Base-by-base conservation (phyloP, 1,140 invertebrate genomes). In the Choristoneura fumiferana region DNA sequence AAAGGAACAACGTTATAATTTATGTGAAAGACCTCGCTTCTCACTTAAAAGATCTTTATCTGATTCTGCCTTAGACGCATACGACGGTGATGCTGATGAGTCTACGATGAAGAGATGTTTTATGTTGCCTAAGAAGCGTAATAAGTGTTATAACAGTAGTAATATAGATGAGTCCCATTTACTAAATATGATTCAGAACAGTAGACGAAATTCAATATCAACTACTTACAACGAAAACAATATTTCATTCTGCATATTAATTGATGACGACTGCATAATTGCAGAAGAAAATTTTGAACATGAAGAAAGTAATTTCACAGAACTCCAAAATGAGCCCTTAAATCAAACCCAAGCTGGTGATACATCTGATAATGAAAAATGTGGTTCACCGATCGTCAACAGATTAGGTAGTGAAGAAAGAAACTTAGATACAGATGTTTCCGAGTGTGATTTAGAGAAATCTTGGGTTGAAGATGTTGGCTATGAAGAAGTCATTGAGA, bases 391-490 rank as follows among this genome's bases (percentile, higher is more conserved):
- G 12, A 8, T 8, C 1, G n/a, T 8, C n/a, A 49, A 22, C 18
- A 17, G 63, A 15, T 38, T 63, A 37, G 54, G 43, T 38, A 56
- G 61, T 37, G 63, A 72, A 58, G 71, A 75, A 57, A 73, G 71
- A 56, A 29, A 57, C 34, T 15, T 71, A 39, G 69, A 49, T 18
- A 22, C 43, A 12, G 22, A n/a, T 12, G 14, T 29, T 22, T 12
- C n/a, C 10, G 22, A 49, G 22, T 49, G 12, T 49, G 18, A 49
- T 13, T 17, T 37, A 37, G 58, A 73, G 63, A 73, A 81, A 62
- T 64, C 84, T 17, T 90, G 89, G 88, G 78, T 89, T 10, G 84
- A 87, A 53, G 87, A 89, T 57, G 81, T 89, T 6, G 87, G 75
- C 8, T 89, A 84, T 63, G 72, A 88, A 54, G 87, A 90, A 68